Base-by-base conservation (phyloP, 2,113 vertebrate species). In the Xiphophorus maculatus region DNA sequence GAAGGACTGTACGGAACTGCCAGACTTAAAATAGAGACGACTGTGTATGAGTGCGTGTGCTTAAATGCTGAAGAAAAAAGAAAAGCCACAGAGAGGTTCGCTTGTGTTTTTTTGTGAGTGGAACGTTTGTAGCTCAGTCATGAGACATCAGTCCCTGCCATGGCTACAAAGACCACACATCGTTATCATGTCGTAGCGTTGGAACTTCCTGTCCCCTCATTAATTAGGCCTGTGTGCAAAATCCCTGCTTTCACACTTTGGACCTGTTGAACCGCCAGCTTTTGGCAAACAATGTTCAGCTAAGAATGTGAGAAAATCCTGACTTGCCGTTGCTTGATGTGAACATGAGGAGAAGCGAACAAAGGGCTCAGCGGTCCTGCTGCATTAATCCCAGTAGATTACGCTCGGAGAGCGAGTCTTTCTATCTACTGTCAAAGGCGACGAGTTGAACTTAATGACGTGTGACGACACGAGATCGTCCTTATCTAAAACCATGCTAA, bases 51-150 rank as follows among this genome's bases (percentile, higher is more conserved):
- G 35, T 35, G 35, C 35, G 35, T 35, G 35, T 54, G 5, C 1
- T 28, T 28, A 28, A 28, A 2, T 51, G 40, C 14, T 12, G 22
- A 5, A 35, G 11, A 35, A 11, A 37, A 37, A 37, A 11, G 13
- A 58, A 29, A 27, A 32, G 32, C 14, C 51, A 15, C 60, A 71
- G 35, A 25, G 4, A 8, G 58, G 30, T 27, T 29, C 2, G 10
- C 9, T 28, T 27, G 28, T 30, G 48, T 66, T 72, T 63, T 78
- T 63, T 9, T 28, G 17, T 25, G 17, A 73, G 33, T 29, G 28
- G 15, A 17, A 33, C 7, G 33, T 66, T 74, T 62, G 48, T 73
- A 40, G n/a, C 22, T 22, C 14, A 1, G 72, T 86, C 69, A 82
- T 25, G 33, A 64, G 76, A 71, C 69, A 25, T 63, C 32, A 33